These are phyloP conservation scores for Telmatherina bonti DNA, from an alignment of 2,797 vertebrate species.

Conservation along the genomic window DNA sequence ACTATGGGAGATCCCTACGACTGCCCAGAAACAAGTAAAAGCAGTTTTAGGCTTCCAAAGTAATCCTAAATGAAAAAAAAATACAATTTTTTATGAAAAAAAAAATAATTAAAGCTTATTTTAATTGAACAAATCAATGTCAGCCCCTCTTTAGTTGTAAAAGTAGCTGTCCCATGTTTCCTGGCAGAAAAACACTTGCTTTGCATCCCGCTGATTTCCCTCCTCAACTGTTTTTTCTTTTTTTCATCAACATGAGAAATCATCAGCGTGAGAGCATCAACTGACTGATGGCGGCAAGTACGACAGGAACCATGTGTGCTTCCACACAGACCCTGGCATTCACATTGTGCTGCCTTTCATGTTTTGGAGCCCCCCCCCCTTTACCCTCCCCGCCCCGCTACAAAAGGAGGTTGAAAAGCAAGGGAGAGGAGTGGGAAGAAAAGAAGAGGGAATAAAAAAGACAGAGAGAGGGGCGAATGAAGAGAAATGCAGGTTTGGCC, in stretches of 20 bases:
- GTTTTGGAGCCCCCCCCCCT: constrained; percentile 35
- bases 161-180: constrained; percentile 29
- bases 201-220: constrained; percentile 13
- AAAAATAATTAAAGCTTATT: constrained; percentile 23
- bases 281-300: constrained; percentile 34
- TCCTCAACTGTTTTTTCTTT: constrained; percentile 25
- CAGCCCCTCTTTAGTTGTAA: constrained; percentile 26
- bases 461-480: constrained; percentile 61
- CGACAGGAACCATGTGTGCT: constrained; percentile 42
- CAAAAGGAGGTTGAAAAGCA: constrained; percentile 71
- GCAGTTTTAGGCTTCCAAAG: constrained; percentile 22
- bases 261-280: constrained; percentile 40
- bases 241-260: constrained; percentile 47
- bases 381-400: constrained; percentile 24
- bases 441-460: constrained; percentile 48
- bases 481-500: constrained; percentile 84
- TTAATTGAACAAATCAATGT: constrained; percentile 37
- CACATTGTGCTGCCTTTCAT: constrained; percentile 60
- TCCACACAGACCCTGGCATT: constrained; percentile 55
- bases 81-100: background rate
- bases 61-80: too few relatives aligned
- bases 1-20: constrained; percentile 41
- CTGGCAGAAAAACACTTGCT: constrained; percentile 23
- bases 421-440: constrained; percentile 55
- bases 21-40: constrained; percentile 43